Percentiles rank a stretch among this genome's conserved stretches.
Evolutionary conservation across 2,797 vertebrate genomes (phyloP).

Genomic region (Geotrypetes seraphini): DNA sequence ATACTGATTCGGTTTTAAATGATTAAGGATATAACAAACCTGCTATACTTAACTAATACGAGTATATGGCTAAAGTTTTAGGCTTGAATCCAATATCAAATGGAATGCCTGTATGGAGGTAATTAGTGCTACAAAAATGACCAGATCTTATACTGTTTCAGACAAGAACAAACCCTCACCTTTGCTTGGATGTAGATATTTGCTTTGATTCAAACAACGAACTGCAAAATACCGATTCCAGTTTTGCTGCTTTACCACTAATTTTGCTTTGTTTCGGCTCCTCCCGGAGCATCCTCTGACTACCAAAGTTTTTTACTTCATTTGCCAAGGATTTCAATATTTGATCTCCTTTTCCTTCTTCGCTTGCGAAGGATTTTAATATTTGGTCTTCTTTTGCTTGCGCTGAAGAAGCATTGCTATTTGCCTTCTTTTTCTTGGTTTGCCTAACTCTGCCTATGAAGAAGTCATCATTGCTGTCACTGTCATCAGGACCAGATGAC

Average conservation of each 20-base stretch:
- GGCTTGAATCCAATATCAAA: no score
- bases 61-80: no score
- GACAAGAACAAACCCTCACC: slow-evolving; percentile 33
- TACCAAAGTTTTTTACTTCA: background rate
- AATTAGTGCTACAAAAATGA: no score
- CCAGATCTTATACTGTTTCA: background rate
- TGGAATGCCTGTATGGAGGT: no score
- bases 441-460: slow-evolving; percentile 84
- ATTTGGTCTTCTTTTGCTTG: slow-evolving; percentile 11
- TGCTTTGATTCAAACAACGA: slow-evolving; percentile 50
- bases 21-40: no score
- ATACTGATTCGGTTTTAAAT: no score
- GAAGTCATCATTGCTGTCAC: slow-evolving; percentile 66
- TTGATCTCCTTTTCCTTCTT: slow-evolving; percentile 13
- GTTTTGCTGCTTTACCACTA: slow-evolving; percentile 30
- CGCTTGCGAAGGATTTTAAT: slow-evolving; percentile 6
- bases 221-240: slow-evolving; percentile 73
- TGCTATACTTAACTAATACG: no score
- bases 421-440: slow-evolving; percentile 62
- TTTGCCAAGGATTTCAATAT: slow-evolving; percentile 5
- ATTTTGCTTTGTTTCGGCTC: slow-evolving; percentile 32
- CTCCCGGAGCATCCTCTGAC: background rate
- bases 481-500: slow-evolving; percentile 76
- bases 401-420: slow-evolving; percentile 10
- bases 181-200: slow-evolving; percentile 28